Evolutionary conservation across 2,797 vertebrate genomes (phyloP).

Genomic region (Cyprinodon diabolis): DNA sequence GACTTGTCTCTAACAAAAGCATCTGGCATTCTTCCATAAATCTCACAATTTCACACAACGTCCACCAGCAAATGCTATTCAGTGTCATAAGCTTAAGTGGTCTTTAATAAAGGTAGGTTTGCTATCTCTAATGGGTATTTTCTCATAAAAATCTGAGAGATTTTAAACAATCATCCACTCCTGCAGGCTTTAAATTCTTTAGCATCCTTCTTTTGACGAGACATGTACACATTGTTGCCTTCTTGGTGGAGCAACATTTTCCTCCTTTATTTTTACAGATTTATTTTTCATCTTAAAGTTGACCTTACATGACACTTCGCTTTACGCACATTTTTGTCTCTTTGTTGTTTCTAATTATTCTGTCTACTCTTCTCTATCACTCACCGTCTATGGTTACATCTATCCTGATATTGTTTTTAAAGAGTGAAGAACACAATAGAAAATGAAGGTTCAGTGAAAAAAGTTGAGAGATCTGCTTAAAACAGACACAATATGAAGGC

Average conservation of each 20-base stretch:
- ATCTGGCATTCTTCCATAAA: conserved; percentile 18
- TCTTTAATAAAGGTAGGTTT: conserved; percentile 71
- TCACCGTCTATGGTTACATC: conserved; percentile 32
- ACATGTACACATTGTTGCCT: conserved; percentile 27
- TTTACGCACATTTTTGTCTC: conserved; percentile 1
- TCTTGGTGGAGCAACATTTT: neutral
- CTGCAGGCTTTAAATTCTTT: conserved; percentile 57
- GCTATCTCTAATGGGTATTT: conserved; percentile 58
- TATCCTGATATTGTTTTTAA: conserved; percentile 43
- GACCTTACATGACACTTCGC: conserved; percentile 19
- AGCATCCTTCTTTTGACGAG: conserved; percentile 52
- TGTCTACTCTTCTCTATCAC: conserved; percentile 30
- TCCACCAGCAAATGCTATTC: conserved; percentile 55
- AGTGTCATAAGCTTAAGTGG: conserved; percentile 67
- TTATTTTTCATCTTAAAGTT: conserved; percentile 16
- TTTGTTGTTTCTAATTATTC: conserved; percentile 10
- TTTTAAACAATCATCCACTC: conserved; percentile 47
- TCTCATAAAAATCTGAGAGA: conserved; percentile 65
- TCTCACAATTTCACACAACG: conserved; percentile 45
- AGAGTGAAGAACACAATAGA: conserved; percentile 23
- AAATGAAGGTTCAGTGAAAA: conserved; percentile 48
- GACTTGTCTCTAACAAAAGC: conserved; percentile 5
- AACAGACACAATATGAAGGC: conserved; percentile 50
- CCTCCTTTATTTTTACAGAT: conserved; percentile 29
- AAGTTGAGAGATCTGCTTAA: conserved; percentile 41